A percentile compares a stretch with the other conserved stretches of the same genome.
Conservation (phyloP, 2,113 vertebrate genomes). For the Diphyllodes magnificus region DNA sequence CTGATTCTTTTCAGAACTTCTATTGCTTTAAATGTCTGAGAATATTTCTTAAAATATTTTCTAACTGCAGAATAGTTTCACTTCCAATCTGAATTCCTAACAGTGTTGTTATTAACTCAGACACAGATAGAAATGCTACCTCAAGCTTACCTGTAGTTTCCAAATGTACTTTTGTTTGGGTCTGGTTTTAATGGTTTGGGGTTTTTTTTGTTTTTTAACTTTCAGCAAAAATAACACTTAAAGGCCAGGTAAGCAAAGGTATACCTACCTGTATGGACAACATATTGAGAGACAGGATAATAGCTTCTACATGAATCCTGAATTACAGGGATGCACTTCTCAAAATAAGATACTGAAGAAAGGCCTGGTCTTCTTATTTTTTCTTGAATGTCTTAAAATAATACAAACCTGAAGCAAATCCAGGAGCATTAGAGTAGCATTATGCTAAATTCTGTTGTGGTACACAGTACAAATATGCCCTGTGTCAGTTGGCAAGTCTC, state of each 20-base stretch:
- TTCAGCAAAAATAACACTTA: neutral
- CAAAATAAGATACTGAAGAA: neutral
- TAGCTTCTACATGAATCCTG: neutral
- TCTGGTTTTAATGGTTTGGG: neutral
- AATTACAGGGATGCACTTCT: neutral
- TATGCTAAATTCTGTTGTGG: neutral
- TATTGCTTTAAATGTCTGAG: neutral
- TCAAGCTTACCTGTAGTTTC: neutral
- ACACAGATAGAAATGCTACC: neutral
- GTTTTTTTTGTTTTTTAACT: neutral
- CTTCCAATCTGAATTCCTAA: neutral
- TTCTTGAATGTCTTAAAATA: neutral
- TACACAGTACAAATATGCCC: fast-evolving
- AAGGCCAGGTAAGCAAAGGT: neutral
- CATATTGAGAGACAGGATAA: neutral
- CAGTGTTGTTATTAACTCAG: neutral
- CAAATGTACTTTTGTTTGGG: neutral
- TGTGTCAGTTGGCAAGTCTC: neutral
- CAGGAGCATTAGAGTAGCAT: neutral
- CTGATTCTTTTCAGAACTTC: neutral
- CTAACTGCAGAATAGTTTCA: neutral
- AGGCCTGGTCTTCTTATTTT: neutral
- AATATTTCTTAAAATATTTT: neutral
- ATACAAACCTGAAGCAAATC: neutral
- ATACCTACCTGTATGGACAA: neutral